Conservation (phyloP, 1,140 invertebrate species). For the Drosophila kepulauana region DNA sequence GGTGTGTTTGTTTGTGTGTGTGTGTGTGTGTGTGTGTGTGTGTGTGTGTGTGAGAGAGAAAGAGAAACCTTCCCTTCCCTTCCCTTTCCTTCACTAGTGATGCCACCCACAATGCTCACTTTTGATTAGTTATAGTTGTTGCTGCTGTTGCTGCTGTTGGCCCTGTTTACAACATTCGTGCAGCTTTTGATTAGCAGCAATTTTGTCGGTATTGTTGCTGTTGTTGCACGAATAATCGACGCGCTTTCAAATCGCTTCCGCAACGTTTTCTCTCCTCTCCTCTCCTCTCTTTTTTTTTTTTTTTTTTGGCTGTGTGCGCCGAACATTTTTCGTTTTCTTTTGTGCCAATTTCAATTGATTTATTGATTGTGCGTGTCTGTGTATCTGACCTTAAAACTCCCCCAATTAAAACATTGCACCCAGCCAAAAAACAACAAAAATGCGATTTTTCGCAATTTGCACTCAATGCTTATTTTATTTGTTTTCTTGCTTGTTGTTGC, state of each 20-base stretch:
- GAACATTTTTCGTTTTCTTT: conserved; percentile 25
- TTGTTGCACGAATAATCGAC: conserved; percentile 47
- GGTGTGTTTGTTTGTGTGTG: conserved; percentile 31
- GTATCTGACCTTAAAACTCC: conserved; percentile 42
- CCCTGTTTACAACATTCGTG: conserved; percentile 67
- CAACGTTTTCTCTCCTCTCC: conserved; percentile 29
- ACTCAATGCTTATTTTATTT: conserved; percentile 19
- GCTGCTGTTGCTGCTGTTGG: conserved; percentile 19
- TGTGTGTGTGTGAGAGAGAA: too few species aligned
- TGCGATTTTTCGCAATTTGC: conserved; percentile 23
- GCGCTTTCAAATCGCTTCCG: conserved; percentile 40
- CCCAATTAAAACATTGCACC: conserved; percentile 31
- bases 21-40: conserved; percentile 29
- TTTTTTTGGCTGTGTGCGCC: conserved; percentile 11
- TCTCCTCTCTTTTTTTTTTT: too few species aligned
- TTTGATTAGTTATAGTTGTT: conserved; percentile 68
- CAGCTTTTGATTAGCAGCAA: conserved; percentile 74
- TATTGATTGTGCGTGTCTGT: conserved; percentile 57
- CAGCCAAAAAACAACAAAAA: background rate
- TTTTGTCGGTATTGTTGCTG: conserved; percentile 47
- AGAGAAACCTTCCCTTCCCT: conserved; percentile 14
- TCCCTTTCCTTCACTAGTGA: conserved; percentile 17
- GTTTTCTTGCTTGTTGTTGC: conserved; percentile 2
- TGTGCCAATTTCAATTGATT: conserved; percentile 50
- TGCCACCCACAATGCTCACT: conserved; percentile 21